These are phyloP conservation scores for Anguilla obscura DNA, from an alignment of 2,797 vertebrate genomes.

Conservation along the genomic window DNA sequence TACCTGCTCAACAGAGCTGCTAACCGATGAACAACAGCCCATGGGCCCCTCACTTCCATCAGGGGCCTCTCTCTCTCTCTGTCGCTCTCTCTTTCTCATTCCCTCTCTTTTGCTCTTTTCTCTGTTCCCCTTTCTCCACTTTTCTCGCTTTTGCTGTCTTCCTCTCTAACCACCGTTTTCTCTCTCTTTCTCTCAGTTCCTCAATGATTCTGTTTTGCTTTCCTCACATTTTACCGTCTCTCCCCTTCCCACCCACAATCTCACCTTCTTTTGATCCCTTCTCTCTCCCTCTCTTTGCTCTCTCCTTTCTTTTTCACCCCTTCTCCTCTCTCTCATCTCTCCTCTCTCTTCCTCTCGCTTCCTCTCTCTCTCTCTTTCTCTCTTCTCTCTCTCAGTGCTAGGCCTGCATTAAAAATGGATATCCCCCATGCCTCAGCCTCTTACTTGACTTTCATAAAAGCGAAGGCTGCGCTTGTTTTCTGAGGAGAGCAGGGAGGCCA, in stretches of 20 bases:
- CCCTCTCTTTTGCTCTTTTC: not conserved
- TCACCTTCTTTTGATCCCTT: not conserved
- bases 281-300: not conserved
- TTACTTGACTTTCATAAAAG: conserved; percentile 50
- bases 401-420: not conserved
- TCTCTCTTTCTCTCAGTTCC: not conserved
- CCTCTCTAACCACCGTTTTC: not conserved
- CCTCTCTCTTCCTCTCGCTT: not conserved
- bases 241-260: not conserved
- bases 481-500: not conserved
- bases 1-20: conserved; percentile 74
- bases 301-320: not conserved
- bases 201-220: not conserved
- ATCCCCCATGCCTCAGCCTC: not conserved
- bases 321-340: not conserved
- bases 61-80: conserved; percentile 49
- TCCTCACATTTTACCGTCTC: not conserved
- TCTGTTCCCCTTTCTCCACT: not conserved
- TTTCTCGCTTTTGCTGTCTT: not conserved
- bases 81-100: not conserved
- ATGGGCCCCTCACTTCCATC: conserved; percentile 63
- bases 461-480: not conserved
- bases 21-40: conserved; percentile 60
- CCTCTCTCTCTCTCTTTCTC: not conserved
- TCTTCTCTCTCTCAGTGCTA: not conserved